These are phyloP conservation scores for Pongo abelii DNA, from an alignment of 2,113 vertebrate genomes.

Conservation along the genomic window DNA sequence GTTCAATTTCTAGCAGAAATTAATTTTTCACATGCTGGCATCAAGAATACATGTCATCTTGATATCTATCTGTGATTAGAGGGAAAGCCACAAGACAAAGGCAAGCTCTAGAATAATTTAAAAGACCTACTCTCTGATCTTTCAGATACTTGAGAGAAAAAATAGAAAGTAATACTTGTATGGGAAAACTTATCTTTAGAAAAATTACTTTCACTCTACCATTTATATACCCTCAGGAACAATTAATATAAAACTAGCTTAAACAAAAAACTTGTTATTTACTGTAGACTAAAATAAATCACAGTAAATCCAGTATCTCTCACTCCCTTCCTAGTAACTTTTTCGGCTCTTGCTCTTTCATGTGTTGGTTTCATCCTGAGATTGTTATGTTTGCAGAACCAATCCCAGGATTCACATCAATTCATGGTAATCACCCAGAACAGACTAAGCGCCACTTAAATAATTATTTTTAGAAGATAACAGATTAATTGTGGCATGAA, in stretches of 20 bases:
- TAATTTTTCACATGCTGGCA: slow-evolving; percentile 55
- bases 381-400: neutral
- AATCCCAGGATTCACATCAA: neutral
- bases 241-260: neutral
- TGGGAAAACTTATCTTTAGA: slow-evolving; percentile 25
- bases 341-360: neutral
- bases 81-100: slow-evolving; percentile 39
- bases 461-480: slow-evolving; percentile 6
- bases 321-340: neutral
- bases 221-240: slow-evolving; percentile 7
- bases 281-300: neutral
- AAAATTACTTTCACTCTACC: slow-evolving; percentile 6
- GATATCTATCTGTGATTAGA: slow-evolving; percentile 52
- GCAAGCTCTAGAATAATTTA: slow-evolving; percentile 53
- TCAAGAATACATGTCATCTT: neutral
- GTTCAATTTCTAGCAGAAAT: slow-evolving; percentile 62
- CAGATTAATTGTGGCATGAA: neutral
- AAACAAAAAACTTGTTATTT: neutral
- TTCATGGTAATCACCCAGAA: neutral
- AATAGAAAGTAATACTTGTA: neutral
- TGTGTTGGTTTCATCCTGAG: neutral
- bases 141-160: neutral
- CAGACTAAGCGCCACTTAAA: neutral
- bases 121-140: slow-evolving; percentile 9
- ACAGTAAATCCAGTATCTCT: neutral